Percentiles rank a stretch among this genome's conserved stretches.
phyloP scores from a whole-genome alignment of 2,797 vertebrate genomes.

The Gallinago solitaria region DNA sequence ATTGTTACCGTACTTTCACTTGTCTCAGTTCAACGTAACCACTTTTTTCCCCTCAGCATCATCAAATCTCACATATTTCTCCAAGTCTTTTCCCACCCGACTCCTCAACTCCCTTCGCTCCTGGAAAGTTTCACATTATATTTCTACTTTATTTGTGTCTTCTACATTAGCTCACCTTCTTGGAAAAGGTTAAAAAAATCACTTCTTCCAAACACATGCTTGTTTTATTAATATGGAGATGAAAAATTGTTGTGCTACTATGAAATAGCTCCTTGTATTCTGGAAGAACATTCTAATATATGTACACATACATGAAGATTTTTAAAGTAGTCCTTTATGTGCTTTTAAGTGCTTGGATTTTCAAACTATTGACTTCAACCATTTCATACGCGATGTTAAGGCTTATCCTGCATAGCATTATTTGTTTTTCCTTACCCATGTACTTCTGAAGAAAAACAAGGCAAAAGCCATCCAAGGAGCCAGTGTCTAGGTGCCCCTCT shows the following conservation, averaged over 20 bases:
- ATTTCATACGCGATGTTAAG: fast-evolving
- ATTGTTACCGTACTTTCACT: background rate
- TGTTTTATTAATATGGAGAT: background rate
- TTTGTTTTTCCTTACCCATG: fast-evolving
- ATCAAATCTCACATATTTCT: background rate
- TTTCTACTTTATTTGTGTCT: background rate
- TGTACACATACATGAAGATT: fast-evolving
- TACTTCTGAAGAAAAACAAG: background rate
- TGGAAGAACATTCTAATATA: fast-evolving
- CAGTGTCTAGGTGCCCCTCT: fast-evolving
- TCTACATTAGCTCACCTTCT: background rate
- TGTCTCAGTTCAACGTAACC: background rate
- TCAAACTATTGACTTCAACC: fast-evolving
- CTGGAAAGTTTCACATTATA: background rate
- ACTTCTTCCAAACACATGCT: fast-evolving
- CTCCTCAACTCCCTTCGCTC: background rate
- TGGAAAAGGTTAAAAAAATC: fast-evolving
- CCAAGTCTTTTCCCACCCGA: background rate
- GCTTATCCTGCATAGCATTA: too few relatives aligned
- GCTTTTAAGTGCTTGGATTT: background rate
- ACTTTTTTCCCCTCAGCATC: background rate
- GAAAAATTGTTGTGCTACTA: background rate
- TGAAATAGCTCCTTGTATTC: background rate
- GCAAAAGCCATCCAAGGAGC: fast-evolving
- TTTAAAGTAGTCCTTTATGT: background rate